Evolutionary conservation across 2,888 invertebrate genomes (phyloP).

Genomic region (Neoascia interrupta): DNA sequence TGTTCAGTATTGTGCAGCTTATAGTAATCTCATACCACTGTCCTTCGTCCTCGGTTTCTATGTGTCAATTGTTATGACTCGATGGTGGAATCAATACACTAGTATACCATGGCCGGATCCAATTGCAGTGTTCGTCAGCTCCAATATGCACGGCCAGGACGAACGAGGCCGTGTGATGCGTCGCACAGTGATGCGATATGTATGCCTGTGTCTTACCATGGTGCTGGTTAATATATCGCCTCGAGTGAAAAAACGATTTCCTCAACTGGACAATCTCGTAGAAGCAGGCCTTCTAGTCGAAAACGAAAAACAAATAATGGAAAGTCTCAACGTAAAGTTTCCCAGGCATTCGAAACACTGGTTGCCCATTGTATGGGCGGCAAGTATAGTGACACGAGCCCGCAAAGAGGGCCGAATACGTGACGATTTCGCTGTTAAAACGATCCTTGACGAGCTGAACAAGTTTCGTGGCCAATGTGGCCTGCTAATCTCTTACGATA

Average conservation of each 20-base stretch:
- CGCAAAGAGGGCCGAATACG: conserved; percentile 93
- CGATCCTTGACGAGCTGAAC: conserved; percentile 92
- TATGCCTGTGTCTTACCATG: conserved; percentile 92
- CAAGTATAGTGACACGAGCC: conserved; percentile 92
- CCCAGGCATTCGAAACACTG: conserved; percentile 93
- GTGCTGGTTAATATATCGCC: conserved; percentile 93
- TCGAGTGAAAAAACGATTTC: conserved; percentile 93
- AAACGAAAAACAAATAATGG: conserved; percentile 89
- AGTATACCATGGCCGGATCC: conserved; percentile 93
- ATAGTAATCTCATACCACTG: conserved; percentile 92
- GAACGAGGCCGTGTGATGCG: conserved; percentile 91
- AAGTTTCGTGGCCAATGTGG: conserved; percentile 91
- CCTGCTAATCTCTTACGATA: conserved; percentile 87
- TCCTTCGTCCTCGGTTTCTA: conserved; percentile 97
- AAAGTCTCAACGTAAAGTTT: conserved; percentile 88
- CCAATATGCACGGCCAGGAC: conserved; percentile 91
- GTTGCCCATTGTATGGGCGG: conserved; percentile 95
- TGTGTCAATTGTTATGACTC: conserved; percentile 93
- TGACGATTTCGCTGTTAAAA: conserved; percentile 95
- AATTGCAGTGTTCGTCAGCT: conserved; percentile 91
- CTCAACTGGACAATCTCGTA: conserved; percentile 89
- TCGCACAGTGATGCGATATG: conserved; percentile 90
- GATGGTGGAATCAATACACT: conserved; percentile 95
- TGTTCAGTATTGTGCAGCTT: conserved; percentile 91
- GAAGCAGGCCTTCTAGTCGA: conserved; percentile 91